phyloP scores from a whole-genome alignment of 2,113 vertebrate genomes.

The Cromileptes altivelis region DNA sequence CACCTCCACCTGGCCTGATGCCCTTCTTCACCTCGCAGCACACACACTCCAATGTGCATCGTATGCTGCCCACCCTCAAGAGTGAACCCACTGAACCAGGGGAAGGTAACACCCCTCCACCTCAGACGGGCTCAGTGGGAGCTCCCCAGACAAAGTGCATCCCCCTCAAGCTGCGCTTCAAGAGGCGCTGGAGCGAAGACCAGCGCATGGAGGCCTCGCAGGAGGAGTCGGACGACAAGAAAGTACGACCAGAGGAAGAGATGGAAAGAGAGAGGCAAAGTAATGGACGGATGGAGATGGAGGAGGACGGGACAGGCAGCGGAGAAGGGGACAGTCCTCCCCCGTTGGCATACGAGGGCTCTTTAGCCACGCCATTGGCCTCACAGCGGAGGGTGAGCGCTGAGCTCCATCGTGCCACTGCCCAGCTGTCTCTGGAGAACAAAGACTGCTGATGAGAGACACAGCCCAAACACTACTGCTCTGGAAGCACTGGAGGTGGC shows the following conservation, averaged over 20 bases:
- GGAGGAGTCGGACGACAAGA: slow-evolving; percentile 87
- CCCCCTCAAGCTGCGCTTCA: slow-evolving; percentile 93
- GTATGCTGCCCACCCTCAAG: slow-evolving; percentile 70
- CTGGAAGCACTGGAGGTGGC: slow-evolving; percentile 44
- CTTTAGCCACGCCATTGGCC: slow-evolving; percentile 65
- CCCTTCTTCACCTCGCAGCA: slow-evolving; percentile 72
- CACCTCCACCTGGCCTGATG: slow-evolving; percentile 77
- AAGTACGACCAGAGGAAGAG: slow-evolving; percentile 84
- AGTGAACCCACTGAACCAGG: slow-evolving; percentile 76
- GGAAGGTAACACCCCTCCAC: slow-evolving; percentile 66
- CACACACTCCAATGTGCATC: slow-evolving; percentile 49
- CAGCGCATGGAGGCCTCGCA: slow-evolving; percentile 90
- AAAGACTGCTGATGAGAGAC: slow-evolving; percentile 89
- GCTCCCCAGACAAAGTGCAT: slow-evolving; percentile 86
- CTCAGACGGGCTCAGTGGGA: slow-evolving; percentile 54
- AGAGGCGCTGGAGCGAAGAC: slow-evolving; percentile 94
- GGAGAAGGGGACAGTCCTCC: slow-evolving; percentile 78
- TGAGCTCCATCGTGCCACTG: slow-evolving; percentile 91
- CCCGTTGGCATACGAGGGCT: slow-evolving; percentile 64
- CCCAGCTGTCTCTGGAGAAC: slow-evolving; percentile 93
- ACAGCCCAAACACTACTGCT: slow-evolving; percentile 65
- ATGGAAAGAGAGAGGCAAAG: slow-evolving; percentile 67
- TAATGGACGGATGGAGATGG: slow-evolving; percentile 73
- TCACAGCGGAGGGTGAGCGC: slow-evolving; percentile 84
- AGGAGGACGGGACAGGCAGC: slow-evolving; percentile 73